These are phyloP conservation scores for Porites rus DNA, from an alignment of 92 coral and sea anemone genomes.

Conservation along the genomic window DNA sequence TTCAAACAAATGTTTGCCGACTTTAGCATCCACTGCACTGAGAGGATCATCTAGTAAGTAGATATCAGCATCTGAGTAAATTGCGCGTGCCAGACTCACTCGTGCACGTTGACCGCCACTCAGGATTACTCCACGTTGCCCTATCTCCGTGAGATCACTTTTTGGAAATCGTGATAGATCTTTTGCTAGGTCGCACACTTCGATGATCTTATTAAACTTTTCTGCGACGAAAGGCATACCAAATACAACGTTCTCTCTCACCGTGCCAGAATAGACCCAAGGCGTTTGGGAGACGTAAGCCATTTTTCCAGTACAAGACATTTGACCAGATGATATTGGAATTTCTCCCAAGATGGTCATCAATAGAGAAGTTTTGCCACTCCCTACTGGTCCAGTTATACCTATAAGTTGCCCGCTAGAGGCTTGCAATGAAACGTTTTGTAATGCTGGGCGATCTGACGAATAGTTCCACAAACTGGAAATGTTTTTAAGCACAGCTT, in stretches of 20 bases:
- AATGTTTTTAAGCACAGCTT: neutral
- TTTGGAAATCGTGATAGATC: conserved; percentile 41
- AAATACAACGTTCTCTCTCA: conserved; percentile 88
- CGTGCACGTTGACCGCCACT: conserved; percentile 62
- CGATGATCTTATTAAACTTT: conserved; percentile 66
- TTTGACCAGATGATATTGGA: conserved; percentile 77
- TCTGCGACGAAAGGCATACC: conserved; percentile 71
- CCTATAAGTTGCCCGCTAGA: conserved; percentile 18
- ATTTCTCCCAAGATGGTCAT: conserved; percentile 91
- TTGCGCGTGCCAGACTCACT: conserved; percentile 45
- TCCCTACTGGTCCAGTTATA: conserved; percentile 53
- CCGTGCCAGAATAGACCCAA: conserved; percentile 97
- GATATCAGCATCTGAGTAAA: conserved; percentile 48
- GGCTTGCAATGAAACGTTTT: neutral
- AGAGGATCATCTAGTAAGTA: conserved; percentile 54
- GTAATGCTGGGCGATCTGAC: neutral
- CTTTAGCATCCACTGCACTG: conserved; percentile 54
- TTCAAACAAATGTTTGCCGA: conserved; percentile 44
- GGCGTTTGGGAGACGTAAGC: conserved; percentile 90
- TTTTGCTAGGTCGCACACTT: conserved; percentile 85
- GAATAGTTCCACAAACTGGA: conserved; percentile 10
- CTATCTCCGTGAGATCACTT: conserved; percentile 35
- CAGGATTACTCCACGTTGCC: conserved; percentile 42
- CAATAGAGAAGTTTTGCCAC: conserved; percentile 82
- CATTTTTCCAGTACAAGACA: conserved; percentile 70